A percentile compares a stretch with the other conserved stretches of the same genome.
These are phyloP conservation scores for Tympanoctomys barrerae DNA, from an alignment of 2,797 vertebrate genomes.

Conservation along the genomic window DNA sequence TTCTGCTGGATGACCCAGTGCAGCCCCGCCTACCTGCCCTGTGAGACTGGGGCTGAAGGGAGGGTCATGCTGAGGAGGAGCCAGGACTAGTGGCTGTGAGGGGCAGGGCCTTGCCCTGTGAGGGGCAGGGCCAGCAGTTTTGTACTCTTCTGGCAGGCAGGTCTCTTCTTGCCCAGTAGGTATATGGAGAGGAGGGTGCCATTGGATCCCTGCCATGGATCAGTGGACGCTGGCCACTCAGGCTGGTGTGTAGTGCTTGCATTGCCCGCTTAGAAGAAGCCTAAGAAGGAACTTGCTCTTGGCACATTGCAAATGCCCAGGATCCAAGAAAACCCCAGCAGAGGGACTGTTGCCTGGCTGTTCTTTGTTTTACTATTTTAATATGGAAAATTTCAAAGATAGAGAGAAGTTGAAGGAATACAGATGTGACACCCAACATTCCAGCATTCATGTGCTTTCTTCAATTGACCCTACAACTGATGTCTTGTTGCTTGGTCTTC, in stretches of 20 bases:
- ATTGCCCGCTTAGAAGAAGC: background rate
- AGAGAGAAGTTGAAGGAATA: background rate
- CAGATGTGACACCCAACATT: background rate
- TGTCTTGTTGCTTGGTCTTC: background rate
- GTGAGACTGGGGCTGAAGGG: background rate
- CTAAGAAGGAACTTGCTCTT: background rate
- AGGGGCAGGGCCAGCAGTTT: background rate
- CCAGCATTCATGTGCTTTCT: background rate
- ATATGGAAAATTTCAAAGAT: background rate
- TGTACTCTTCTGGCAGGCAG: background rate
- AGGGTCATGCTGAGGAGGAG: background rate
- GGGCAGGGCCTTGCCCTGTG: background rate
- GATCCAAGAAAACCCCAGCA: background rate
- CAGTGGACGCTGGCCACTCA: fast-evolving
- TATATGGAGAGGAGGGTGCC: no score
- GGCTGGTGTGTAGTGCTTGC: background rate
- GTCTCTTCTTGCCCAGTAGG: no score
- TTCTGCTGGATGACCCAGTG: background rate
- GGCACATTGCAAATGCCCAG: background rate
- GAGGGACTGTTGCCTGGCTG: background rate
- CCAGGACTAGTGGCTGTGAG: background rate
- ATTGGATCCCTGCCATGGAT: background rate
- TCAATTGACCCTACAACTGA: background rate
- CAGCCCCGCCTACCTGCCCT: background rate
- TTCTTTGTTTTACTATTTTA: background rate